Evolutionary conservation across 2,888 invertebrate genomes (phyloP).

Genomic region (Pegoplata infirma): DNA sequence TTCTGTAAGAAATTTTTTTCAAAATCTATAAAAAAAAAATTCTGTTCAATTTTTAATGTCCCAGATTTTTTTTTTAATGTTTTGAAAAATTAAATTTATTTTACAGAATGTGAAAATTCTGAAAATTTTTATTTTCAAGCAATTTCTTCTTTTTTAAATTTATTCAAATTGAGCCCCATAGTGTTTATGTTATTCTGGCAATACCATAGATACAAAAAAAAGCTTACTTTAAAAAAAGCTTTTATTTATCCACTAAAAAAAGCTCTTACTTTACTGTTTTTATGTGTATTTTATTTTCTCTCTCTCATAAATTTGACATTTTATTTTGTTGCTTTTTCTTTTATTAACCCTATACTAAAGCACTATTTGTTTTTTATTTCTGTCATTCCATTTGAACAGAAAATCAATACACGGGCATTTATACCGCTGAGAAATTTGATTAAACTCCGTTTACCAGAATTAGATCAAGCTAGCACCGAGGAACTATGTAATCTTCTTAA

Average conservation of each 20-base stretch:
- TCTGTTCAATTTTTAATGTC: too few species aligned
- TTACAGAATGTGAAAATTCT: too few species aligned
- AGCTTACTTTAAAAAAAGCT: slow-evolving; percentile 17
- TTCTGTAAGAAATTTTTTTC: too few species aligned
- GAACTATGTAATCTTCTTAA: slow-evolving; percentile 74
- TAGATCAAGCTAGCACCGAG: slow-evolving; percentile 71
- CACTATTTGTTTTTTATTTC: slow-evolving; percentile 21
- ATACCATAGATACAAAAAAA: background rate
- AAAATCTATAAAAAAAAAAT: too few species aligned
- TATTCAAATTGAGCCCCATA: background rate
- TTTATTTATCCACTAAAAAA: too few species aligned
- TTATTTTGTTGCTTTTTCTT: slow-evolving; percentile 24
- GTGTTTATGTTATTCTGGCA: background rate
- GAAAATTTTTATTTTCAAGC: too few species aligned
- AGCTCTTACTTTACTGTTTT: too few species aligned
- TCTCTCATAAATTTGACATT: slow-evolving; percentile 34
- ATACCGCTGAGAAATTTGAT: slow-evolving; percentile 74
- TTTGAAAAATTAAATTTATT: too few species aligned
- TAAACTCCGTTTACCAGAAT: slow-evolving; percentile 75
- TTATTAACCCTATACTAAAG: background rate
- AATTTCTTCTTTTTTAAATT: too few species aligned
- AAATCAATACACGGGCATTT: slow-evolving; percentile 77
- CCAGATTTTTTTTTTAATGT: too few species aligned
- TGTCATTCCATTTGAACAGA: slow-evolving; percentile 69
- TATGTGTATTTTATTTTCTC: too few species aligned